Evolutionary conservation across 2,113 vertebrate genomes (phyloP).

Genomic region (Alethe castanea): DNA sequence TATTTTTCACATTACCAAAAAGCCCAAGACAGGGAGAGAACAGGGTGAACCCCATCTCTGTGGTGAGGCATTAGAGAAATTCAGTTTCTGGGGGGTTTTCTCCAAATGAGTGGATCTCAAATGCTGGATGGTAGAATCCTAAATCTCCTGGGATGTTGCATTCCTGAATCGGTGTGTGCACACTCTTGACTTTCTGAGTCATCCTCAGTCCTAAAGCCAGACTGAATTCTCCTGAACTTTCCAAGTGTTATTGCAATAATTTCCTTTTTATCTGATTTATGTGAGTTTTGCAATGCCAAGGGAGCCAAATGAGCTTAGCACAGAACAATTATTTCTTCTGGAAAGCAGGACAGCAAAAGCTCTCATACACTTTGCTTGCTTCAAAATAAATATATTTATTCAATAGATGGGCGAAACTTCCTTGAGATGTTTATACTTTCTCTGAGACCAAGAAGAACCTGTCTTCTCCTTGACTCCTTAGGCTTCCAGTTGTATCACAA

Average conservation of each 20-base stretch:
- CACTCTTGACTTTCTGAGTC: not conserved
- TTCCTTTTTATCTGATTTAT: not conserved
- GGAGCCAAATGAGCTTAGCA: not conserved
- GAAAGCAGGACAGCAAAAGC: not conserved
- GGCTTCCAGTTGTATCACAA: not conserved
- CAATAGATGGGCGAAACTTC: not conserved
- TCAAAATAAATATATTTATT: not conserved
- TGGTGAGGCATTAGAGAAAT: not conserved
- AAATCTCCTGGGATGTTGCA: not conserved
- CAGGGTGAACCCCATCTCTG: not conserved
- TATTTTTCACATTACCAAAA: fast-evolving
- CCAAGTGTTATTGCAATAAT: not conserved
- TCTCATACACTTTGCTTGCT: not conserved
- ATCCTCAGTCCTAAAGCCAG: not conserved
- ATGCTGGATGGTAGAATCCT: not conserved
- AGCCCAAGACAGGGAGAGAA: not conserved
- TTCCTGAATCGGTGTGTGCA: not conserved
- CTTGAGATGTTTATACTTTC: not conserved
- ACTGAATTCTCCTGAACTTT: not conserved
- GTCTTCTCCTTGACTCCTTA: not conserved
- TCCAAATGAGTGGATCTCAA: not conserved
- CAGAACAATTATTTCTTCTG: not conserved
- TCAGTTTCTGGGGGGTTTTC: not conserved
- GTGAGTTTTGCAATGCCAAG: not conserved
- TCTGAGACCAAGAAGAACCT: not conserved